Conservation (phyloP, 2,113 vertebrate species). For the Aldabrachelys gigantea region DNA sequence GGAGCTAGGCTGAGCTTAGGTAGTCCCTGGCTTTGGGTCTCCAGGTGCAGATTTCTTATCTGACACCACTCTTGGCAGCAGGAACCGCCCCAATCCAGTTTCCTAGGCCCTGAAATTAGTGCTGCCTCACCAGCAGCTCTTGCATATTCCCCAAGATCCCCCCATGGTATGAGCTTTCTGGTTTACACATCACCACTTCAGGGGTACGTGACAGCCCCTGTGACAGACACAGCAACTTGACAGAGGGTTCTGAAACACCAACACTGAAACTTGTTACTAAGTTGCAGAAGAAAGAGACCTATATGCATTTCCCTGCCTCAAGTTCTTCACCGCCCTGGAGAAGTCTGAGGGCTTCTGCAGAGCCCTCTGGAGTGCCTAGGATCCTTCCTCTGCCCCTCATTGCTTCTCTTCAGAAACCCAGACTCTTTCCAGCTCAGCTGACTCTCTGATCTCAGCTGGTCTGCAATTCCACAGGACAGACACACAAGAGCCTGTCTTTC, state of each 20-base stretch:
- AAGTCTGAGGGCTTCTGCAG: too few relatives aligned
- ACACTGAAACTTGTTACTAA: neutral
- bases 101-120: neutral
- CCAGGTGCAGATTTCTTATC: neutral
- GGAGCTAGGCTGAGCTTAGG: neutral
- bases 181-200: neutral
- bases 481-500: neutral
- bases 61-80: neutral
- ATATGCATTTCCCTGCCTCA: neutral
- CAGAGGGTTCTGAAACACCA: too few relatives aligned
- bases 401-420: neutral
- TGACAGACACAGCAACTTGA: neutral
- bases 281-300: neutral
- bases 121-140: neutral
- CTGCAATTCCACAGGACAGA: neutral
- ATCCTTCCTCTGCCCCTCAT: neutral
- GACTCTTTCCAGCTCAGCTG: neutral
- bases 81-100: neutral
- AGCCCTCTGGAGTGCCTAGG: neutral
- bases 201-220: neutral
- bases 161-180: neutral
- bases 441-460: neutral
- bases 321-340: neutral
- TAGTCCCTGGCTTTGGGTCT: neutral
- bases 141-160: neutral